phyloP scores from a whole-genome alignment of 2,888 invertebrate genomes.

The Orthosia cruda region DNA sequence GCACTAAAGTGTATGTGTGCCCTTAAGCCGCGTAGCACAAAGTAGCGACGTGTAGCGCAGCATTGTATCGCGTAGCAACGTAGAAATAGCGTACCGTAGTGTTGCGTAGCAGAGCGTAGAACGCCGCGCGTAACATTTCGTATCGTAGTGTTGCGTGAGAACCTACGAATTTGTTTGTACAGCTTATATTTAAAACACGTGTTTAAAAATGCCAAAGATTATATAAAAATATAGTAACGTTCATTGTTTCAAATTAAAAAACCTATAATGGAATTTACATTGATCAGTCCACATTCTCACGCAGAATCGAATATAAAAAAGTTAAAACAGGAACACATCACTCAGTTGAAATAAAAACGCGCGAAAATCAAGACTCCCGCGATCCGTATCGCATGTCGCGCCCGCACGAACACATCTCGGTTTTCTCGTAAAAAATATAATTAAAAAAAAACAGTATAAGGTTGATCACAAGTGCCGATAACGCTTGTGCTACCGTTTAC shows the following conservation, averaged over 20 bases:
- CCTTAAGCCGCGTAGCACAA: neutral
- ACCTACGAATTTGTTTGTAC: neutral
- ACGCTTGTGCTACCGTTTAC: conserved; percentile 90
- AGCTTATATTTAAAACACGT: neutral
- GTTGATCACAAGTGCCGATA: conserved; percentile 90
- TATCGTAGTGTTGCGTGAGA: too few species aligned
- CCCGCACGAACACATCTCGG: conserved; percentile 81
- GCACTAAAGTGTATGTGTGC: too few species aligned
- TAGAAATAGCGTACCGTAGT: neutral
- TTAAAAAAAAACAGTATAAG: conserved; percentile 85
- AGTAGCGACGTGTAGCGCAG: too few species aligned
- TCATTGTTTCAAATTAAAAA: neutral
- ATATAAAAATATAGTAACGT: neutral
- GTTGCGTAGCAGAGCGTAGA: neutral
- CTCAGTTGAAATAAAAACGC: conserved; percentile 76
- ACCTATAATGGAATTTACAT: neutral
- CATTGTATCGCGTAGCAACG: neutral
- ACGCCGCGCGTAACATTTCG: too few species aligned
- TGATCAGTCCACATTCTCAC: conserved; percentile 49
- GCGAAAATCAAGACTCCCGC: conserved; percentile 78
- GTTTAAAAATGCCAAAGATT: neutral
- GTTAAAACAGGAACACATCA: conserved; percentile 78
- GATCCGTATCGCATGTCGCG: conserved; percentile 84
- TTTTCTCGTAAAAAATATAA: conserved; percentile 80
- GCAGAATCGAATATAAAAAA: conserved; percentile 52